Percentiles rank a stretch among this genome's conserved stretches.
Evolutionary conservation across 2,888 invertebrate genomes (phyloP).

Genomic region (Eugnorisma glareosa): DNA sequence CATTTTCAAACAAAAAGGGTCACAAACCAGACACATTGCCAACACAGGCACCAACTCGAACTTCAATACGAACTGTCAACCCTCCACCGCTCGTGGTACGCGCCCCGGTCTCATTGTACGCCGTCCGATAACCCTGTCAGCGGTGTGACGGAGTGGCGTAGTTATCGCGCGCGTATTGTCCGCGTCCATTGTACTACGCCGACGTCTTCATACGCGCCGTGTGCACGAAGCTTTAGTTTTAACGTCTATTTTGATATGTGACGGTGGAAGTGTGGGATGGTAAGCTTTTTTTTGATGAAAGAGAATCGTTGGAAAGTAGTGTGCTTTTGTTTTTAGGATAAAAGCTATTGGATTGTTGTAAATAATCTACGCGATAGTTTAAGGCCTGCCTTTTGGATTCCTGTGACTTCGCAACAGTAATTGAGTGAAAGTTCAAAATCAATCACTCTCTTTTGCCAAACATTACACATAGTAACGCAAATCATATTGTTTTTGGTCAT

Average conservation of each 20-base stretch:
- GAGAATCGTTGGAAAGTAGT: neutral
- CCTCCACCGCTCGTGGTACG: conserved; percentile 64
- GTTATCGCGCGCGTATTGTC: conserved; percentile 87
- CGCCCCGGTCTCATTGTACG: conserved; percentile 74
- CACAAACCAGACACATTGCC: conserved; percentile 29
- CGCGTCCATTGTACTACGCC: conserved; percentile 82
- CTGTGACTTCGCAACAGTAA: too few relatives aligned
- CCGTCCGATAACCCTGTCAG: conserved; percentile 89
- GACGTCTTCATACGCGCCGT: conserved; percentile 82
- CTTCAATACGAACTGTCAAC: conserved; percentile 59
- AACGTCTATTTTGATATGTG: conserved; percentile 62
- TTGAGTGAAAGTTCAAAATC: neutral
- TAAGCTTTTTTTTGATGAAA: conserved; percentile 23
- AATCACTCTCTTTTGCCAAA: neutral
- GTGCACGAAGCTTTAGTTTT: conserved; percentile 69
- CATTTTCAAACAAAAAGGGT: conserved; percentile 25
- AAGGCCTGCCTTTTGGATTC: neutral
- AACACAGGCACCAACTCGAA: conserved; percentile 16
- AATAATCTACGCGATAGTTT: neutral
- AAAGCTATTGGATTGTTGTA: neutral
- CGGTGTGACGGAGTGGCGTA: conserved; percentile 88
- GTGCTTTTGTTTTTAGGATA: neutral
- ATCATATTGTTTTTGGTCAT: neutral
- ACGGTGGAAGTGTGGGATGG: conserved; percentile 23
- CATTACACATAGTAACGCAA: too few relatives aligned